Evolutionary conservation across 2,113 vertebrate genomes (phyloP).

Genomic region (Phoenicopterus ruber): DNA sequence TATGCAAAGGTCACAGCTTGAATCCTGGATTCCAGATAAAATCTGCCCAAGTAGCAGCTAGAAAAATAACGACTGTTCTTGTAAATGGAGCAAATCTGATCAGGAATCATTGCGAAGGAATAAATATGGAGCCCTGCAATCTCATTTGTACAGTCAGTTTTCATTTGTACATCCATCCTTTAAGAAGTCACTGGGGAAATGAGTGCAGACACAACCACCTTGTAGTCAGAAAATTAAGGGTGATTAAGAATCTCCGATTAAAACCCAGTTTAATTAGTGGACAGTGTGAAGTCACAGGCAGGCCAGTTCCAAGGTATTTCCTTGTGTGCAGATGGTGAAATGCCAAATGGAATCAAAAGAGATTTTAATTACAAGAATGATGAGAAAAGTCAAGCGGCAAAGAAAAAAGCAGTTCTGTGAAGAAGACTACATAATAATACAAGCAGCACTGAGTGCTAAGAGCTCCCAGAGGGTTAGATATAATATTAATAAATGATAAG

Average conservation of each 20-base stretch:
- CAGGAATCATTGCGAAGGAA: background rate
- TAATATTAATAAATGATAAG: background rate
- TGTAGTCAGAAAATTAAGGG: slow-evolving; percentile 35
- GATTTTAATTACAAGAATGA: slow-evolving; percentile 25
- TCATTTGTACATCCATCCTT: slow-evolving; percentile 35
- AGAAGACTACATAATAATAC: background rate
- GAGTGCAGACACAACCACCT: background rate
- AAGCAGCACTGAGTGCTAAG: background rate
- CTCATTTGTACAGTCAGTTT: slow-evolving; percentile 31
- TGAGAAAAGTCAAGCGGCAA: background rate
- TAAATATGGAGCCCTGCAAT: slow-evolving; percentile 11
- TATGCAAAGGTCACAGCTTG: background rate
- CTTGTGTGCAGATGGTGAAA: slow-evolving; percentile 21
- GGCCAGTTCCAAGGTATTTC: background rate
- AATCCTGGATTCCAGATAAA: background rate
- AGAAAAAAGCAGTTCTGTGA: background rate
- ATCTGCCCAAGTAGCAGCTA: background rate
- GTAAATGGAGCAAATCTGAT: background rate
- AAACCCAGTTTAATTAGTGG: slow-evolving; percentile 49
- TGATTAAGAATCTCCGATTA: background rate
- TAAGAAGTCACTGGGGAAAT: slow-evolving; percentile 14
- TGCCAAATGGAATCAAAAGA: slow-evolving; percentile 25
- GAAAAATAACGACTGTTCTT: background rate
- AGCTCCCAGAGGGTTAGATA: background rate
- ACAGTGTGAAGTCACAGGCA: slow-evolving; percentile 7